Base-by-base conservation (phyloP, 2,797 vertebrate species). In the Sebastes cheni region DNA sequence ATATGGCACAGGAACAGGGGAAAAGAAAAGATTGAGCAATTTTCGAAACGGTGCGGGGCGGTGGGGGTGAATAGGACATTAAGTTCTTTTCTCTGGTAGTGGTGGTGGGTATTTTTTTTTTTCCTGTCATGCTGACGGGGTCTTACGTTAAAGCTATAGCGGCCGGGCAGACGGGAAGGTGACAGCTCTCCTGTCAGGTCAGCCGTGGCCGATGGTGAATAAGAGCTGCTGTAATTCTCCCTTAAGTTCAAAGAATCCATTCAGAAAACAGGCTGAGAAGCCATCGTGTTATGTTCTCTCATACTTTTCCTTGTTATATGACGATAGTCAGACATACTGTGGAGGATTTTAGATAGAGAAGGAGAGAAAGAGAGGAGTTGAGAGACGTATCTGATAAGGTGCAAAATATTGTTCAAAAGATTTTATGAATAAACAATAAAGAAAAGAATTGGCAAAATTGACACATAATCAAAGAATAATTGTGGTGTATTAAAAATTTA, bases 41-140 rank as follows among this genome's bases (percentile, higher is more conserved):
- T 98, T 98, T 97, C 95, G 85, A 97, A 93, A 95, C 59, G 66
- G 95, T 96, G 96, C 95, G 94, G 95, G 85, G 85, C 7, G 8
- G 75, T 94, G 96, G 82, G 97, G 96, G 96, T 97, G 97, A 98
- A 98, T 97, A 96, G 97, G 97, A 98, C 97, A 98, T 98, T 97
- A 97, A 97, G 96, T 97, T 97, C 95, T 97, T 98, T 98, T 98
- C 93, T 97, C 95, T 96, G 95, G 96, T 96, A 94, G 96, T 95
- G 96, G 96, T 96, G 96, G 95, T 95, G 95, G 94, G 94, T 96
- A 96, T 97, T 71, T 27, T 61, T 96, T 36, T 46, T 83, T 96
- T 96, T 54, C 95, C 79, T 98, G 97, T 97, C 97, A 97, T 10
- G 94, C 93, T 96, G 97, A 97, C 94, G 94, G 95, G 95, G 96